A percentile compares a stretch with the other conserved stretches of the same genome.
These are phyloP conservation scores for Diachasmimorpha longicaudata DNA, from an alignment of 1,140 invertebrate species.

Conservation along the genomic window DNA sequence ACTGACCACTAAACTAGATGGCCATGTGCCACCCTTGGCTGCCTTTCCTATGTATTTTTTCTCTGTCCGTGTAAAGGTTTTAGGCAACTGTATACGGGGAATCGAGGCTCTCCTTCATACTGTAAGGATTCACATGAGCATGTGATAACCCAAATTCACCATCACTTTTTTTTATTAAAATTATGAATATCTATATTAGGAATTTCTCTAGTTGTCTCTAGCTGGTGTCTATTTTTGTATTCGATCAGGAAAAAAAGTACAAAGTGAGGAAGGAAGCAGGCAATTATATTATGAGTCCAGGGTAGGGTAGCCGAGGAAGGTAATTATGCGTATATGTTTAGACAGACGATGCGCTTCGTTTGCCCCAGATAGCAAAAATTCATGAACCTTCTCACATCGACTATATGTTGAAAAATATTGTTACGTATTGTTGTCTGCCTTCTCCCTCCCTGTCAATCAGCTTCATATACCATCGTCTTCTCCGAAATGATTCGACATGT, in stretches of 20 bases:
- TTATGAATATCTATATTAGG: no score
- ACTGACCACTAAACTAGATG: constrained; percentile 61
- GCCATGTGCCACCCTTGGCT: constrained; percentile 47
- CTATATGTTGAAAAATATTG: no score
- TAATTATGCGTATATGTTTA: constrained; percentile 20
- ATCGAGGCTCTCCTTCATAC: neutral
- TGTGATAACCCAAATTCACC: neutral
- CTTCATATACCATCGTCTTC: no score
- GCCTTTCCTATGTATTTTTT: constrained; percentile 15
- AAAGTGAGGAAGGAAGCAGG: constrained; percentile 14
- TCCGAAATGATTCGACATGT: no score
- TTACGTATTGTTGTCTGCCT: no score
- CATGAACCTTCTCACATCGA: constrained; percentile 12
- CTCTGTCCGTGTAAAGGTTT: constrained; percentile 22
- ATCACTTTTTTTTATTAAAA: no score
- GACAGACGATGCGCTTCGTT: constrained; percentile 16
- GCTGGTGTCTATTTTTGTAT: neutral
- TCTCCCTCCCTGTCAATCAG: no score
- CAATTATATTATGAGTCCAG: constrained; percentile 13
- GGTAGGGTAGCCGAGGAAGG: neutral
- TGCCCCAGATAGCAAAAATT: neutral
- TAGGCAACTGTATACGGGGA: constrained; percentile 20
- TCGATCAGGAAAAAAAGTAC: neutral
- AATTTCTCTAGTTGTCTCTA: no score
- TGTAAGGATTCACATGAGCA: neutral